Evolutionary conservation across 2,797 vertebrate species (phyloP).

Genomic region (Megalops cyprinoides): DNA sequence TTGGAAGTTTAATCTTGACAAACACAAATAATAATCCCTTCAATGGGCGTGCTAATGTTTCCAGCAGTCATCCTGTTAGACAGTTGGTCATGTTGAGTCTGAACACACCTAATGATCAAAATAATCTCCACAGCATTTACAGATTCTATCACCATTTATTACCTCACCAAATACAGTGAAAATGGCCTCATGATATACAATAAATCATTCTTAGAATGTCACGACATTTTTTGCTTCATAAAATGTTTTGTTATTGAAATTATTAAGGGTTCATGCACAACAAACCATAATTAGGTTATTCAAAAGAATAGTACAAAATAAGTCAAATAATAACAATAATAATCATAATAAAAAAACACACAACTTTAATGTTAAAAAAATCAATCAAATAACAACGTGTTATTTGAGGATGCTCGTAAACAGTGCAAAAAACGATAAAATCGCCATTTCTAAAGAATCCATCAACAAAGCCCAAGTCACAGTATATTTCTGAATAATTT

Average conservation of each 20-base stretch:
- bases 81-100: not conserved
- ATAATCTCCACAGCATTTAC: not conserved
- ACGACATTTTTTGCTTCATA: constrained; percentile 91
- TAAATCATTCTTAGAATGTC: constrained; percentile 95
- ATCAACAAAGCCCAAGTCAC: constrained; percentile 85
- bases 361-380: constrained; percentile 76
- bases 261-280: constrained; percentile 92
- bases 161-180: constrained; percentile 97
- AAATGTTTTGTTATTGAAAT: constrained; percentile 90
- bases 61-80: not conserved
- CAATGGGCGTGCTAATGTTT: not conserved
- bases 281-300: constrained; percentile 89
- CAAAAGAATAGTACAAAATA: constrained; percentile 92
- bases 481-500: constrained; percentile 87
- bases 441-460: constrained; percentile 83
- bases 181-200: constrained; percentile 97
- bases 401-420: constrained; percentile 85
- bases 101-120: not conserved
- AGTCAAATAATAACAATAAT: too few relatives aligned
- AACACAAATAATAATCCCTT: not conserved
- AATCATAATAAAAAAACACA: constrained; percentile 77
- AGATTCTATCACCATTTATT: constrained; percentile 88
- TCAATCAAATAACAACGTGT: constrained; percentile 78
- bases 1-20: not conserved
- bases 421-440: constrained; percentile 84